Percentiles rank a stretch among this genome's conserved stretches.
phyloP scores from a whole-genome alignment of 2,888 invertebrate species.

The Hirudinaria manillensis region DNA sequence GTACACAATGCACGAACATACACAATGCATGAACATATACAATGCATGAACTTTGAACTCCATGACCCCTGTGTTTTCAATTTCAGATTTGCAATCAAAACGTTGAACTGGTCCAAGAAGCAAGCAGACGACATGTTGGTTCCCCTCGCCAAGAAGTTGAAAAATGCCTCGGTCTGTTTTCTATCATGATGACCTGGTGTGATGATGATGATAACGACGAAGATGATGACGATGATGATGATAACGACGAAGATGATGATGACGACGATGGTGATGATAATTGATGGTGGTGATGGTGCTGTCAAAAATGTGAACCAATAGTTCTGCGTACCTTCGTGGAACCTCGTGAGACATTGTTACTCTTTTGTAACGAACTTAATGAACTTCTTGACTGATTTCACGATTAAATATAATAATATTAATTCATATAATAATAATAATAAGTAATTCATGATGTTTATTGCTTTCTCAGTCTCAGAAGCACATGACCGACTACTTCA shows the following conservation, averaged over 20 bases:
- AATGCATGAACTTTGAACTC: too few species aligned
- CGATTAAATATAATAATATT: too few species aligned
- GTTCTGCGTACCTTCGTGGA: too few species aligned
- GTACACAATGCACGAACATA: too few species aligned
- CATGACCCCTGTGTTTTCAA: neutral
- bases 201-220: neutral
- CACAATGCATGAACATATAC: too few species aligned
- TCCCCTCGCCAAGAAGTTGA: neutral
- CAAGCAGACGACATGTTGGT: slow-evolving; percentile 4
- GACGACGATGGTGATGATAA: too few species aligned
- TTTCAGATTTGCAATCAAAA: slow-evolving; percentile 17
- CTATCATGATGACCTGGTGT: neutral
- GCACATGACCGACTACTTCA: slow-evolving; percentile 12
- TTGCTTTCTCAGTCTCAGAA: slow-evolving; percentile 1
- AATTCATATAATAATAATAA: neutral
- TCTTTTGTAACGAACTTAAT: too few species aligned
- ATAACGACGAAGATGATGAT: too few species aligned
- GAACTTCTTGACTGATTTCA: too few species aligned
- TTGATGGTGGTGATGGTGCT: too few species aligned
- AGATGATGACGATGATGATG: neutral
- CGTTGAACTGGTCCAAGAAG: slow-evolving; percentile 12
- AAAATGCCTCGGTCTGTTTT: neutral
- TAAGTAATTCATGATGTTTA: neutral
- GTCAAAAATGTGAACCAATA: too few species aligned
- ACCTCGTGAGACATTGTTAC: too few species aligned